Conservation (phyloP, 2,888 invertebrate species). For the Heteromurus nitidus region DNA sequence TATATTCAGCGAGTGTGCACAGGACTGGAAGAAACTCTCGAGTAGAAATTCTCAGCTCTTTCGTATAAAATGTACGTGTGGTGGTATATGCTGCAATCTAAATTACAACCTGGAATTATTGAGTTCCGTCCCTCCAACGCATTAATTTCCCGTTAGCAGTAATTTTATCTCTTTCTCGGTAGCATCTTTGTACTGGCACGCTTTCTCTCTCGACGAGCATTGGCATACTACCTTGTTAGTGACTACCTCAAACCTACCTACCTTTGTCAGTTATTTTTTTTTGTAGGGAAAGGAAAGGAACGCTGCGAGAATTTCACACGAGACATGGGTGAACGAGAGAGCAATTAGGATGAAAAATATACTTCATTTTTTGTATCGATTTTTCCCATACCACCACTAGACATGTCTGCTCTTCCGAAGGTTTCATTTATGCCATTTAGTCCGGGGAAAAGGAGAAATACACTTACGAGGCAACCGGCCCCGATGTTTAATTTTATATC, state of each 20-base stretch:
- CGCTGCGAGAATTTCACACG: too few species aligned
- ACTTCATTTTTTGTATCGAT: not conserved
- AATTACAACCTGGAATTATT: not conserved
- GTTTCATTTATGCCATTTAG: too few species aligned
- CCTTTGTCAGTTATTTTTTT: not conserved
- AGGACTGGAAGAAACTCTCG: too few species aligned
- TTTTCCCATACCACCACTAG: not conserved
- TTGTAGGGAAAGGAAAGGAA: not conserved
- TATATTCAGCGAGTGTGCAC: not conserved
- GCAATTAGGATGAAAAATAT: conserved; percentile 5
- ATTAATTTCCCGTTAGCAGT: not conserved
- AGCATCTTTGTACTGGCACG: not conserved
- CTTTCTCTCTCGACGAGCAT: not conserved
- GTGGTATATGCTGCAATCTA: not conserved
- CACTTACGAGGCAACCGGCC: too few species aligned
- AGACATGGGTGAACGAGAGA: too few species aligned
- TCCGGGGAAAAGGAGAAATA: too few species aligned
- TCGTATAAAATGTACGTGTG: not conserved
- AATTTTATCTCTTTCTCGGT: not conserved
- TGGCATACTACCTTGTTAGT: not conserved
- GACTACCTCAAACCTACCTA: not conserved
- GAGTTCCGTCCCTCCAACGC: not conserved
- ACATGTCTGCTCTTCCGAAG: too few species aligned
- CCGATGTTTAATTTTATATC: too few species aligned
- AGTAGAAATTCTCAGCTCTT: too few species aligned